Conservation (phyloP, 2,113 vertebrate genomes). For the Mus pahari region DNA sequence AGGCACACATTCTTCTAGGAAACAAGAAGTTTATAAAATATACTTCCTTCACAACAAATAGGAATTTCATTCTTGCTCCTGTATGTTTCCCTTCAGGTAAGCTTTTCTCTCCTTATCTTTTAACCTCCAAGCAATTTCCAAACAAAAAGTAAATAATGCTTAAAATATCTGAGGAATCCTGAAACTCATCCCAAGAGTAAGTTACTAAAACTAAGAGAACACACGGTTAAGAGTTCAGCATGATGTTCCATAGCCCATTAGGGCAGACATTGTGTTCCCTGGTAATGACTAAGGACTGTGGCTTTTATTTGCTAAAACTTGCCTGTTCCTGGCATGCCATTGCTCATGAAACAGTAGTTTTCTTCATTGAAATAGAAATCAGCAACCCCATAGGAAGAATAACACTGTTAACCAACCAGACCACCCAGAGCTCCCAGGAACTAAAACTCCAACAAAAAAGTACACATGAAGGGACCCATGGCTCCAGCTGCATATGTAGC, state of each 20-base stretch:
- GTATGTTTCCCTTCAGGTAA: background rate
- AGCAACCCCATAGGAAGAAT: background rate
- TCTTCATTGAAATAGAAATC: background rate
- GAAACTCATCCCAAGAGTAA: background rate
- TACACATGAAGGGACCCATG: too few relatives aligned
- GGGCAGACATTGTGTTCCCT: background rate
- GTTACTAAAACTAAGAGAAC: background rate
- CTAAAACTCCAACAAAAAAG: too few relatives aligned
- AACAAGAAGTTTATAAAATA: slow-evolving; percentile 50
- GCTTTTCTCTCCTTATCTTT: background rate
- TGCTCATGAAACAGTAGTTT: background rate
- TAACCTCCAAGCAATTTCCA: background rate
- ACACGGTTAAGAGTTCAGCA: background rate
- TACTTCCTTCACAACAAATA: slow-evolving; percentile 52
- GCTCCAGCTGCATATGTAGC: too few relatives aligned
- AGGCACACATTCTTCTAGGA: slow-evolving; percentile 16
- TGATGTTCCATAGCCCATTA: background rate
- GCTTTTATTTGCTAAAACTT: background rate
- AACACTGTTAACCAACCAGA: too few relatives aligned
- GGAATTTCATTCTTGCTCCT: slow-evolving; percentile 10
- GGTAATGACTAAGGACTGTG: background rate
- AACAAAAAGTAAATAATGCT: background rate
- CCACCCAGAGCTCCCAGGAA: too few relatives aligned
- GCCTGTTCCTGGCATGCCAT: background rate
- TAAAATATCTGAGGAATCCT: background rate